Evolutionary conservation across 2,113 vertebrate species (phyloP), one percentile per base, ranked within the genome.

Genomic region (Salvelinus fontinalis): DNA sequence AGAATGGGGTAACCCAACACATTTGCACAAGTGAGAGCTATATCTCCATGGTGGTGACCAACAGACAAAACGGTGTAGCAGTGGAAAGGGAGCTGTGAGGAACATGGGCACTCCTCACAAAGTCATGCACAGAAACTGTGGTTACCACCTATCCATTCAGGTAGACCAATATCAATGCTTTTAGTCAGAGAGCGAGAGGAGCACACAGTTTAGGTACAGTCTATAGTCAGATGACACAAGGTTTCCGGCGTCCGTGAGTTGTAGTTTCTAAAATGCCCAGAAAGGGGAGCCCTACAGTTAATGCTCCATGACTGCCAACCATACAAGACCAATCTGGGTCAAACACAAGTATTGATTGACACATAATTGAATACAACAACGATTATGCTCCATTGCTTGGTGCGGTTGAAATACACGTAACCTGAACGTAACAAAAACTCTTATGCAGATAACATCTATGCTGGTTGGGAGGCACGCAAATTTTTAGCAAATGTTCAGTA

Each of bases 401-500:
- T 89, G 88, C 86, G 86, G 83, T 86, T 85, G 83, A 80, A 84
- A 87, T 87, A 87, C 74, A 83, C 88, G 88, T 74, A 67, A 75
- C 84, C 51, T 54, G 51, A 18, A 54, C n/a, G 51, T 54, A 54
- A 16, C 16, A 18, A 54, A 54, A 54, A 14, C 4, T 16, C 14
- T 54, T 54, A 16, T 18, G 51, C 51, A 87, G 83, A 57, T 79
- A 86, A 90, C 83, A 86, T 86, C 86, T 89, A 90, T 85, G 86
- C 78, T 86, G 89, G 89, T 88, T 90, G 5, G 89, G 89, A 89
- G 86, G 79, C 77, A 79, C 72, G 82, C 44, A 77, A 76, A 85
- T 20, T 89, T 90, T 90, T 90, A 89, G 90, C 87, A 89, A 89
- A 89, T 80, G 84, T 82, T 83, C 81, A 84, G 87, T 84, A 90